Percentiles rank a stretch among this genome's conserved stretches.
Evolutionary conservation across 2,797 vertebrate genomes (phyloP).

Genomic region (Pipistrellus pygmaeus): DNA sequence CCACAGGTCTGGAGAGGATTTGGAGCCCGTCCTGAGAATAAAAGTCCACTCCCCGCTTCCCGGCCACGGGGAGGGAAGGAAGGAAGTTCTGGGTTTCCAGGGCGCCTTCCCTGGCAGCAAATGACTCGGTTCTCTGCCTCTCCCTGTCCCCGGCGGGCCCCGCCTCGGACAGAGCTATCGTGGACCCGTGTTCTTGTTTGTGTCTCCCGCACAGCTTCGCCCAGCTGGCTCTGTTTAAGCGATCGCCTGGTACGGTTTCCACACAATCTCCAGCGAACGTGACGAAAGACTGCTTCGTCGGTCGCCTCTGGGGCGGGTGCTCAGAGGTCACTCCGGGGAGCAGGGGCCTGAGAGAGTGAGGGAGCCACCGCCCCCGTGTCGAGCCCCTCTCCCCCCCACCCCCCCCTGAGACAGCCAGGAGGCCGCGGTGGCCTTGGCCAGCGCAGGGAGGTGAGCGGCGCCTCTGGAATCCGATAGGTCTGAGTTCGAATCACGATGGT

Average conservation of each 20-base stretch:
- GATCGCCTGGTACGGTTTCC: constrained; percentile 93
- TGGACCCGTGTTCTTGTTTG: constrained; percentile 93
- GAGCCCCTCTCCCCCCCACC: not conserved
- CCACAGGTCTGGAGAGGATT: constrained; percentile 74
- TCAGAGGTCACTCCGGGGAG: not conserved
- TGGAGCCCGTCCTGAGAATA: constrained; percentile 25
- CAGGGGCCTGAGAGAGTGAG: not conserved
- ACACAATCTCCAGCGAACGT: constrained; percentile 79
- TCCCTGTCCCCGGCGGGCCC: no score
- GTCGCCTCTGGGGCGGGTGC: not conserved
- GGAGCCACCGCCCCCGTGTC: not conserved
- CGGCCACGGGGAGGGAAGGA: constrained; percentile 64
- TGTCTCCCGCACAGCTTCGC: constrained; percentile 94
- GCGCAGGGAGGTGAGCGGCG: rapidly evolving
- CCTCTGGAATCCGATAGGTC: not conserved
- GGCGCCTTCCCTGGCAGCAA: constrained; percentile 75
- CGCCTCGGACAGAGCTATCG: constrained; percentile 89
- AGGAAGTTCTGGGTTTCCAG: constrained; percentile 52
- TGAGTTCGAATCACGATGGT: not conserved
- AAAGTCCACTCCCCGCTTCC: constrained; percentile 61
- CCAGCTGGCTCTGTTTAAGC: constrained; percentile 95
- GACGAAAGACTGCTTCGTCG: constrained; percentile 71
- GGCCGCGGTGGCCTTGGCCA: rapidly evolving
- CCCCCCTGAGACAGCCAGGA: not conserved
- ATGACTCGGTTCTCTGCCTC: constrained; percentile 85